These are phyloP conservation scores for Takifugu flavidus DNA, from an alignment of 2,113 vertebrate genomes.

Conservation along the genomic window DNA sequence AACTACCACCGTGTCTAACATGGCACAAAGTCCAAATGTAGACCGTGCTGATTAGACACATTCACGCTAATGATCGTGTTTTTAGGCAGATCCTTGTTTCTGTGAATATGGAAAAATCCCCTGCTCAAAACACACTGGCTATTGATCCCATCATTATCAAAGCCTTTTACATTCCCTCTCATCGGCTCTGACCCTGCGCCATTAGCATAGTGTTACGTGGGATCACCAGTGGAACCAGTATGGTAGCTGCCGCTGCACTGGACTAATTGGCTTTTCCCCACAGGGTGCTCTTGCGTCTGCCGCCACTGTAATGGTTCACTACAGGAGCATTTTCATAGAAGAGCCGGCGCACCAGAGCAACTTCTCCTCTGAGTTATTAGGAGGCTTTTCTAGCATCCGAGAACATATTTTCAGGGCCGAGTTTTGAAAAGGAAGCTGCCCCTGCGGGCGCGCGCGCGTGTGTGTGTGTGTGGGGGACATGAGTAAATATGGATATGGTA, in stretches of 20 bases:
- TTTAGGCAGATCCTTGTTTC: conserved; percentile 27
- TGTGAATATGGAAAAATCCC: conserved; percentile 23
- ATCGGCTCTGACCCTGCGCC: conserved; percentile 17
- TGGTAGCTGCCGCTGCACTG: conserved; percentile 51
- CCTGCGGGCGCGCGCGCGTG: conserved; percentile 38
- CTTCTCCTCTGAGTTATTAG: conserved; percentile 54
- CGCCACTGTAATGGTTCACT: conserved; percentile 56
- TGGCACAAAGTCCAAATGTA: neutral
- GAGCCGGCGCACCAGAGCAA: conserved; percentile 16
- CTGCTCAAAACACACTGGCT: conserved; percentile 26
- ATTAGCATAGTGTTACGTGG: conserved; percentile 48
- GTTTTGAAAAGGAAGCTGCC: conserved; percentile 51
- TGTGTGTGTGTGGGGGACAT: conserved; percentile 9
- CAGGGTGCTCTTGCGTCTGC: conserved; percentile 57
- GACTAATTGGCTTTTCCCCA: conserved; percentile 66
- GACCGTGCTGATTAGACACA: conserved; percentile 7
- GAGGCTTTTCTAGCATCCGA: conserved; percentile 49
- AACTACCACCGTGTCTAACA: conserved; percentile 4
- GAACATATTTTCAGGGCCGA: conserved; percentile 42
- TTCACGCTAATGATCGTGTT: conserved; percentile 24
- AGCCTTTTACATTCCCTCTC: conserved; percentile 41
- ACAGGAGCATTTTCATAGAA: conserved; percentile 26
- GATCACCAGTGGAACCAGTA: conserved; percentile 50
- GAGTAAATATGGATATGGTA: conserved; percentile 67
- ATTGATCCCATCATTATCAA: conserved; percentile 60